Conservation (phyloP, 2,888 invertebrate genomes). For the Calliphora vomitoria region DNA sequence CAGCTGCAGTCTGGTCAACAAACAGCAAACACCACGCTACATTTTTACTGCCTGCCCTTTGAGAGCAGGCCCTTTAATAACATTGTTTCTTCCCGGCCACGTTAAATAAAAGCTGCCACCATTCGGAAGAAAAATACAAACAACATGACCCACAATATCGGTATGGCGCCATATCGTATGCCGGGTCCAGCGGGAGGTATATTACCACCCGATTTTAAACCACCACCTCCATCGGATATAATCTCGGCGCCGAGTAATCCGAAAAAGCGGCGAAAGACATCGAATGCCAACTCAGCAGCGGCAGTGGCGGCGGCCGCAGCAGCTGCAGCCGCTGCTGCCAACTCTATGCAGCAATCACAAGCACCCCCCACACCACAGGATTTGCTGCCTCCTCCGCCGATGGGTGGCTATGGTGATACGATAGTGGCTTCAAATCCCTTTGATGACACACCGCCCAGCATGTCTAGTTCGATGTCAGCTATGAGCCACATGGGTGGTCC, state of each 20-base stretch:
- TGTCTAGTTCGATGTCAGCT: slow-evolving; percentile 86
- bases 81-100: slow-evolving; percentile 61
- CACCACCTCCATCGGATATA: slow-evolving; percentile 87
- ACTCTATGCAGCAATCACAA: slow-evolving; percentile 86
- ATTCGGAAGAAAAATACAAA: slow-evolving; percentile 84
- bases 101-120: slow-evolving; percentile 81
- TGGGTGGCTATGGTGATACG: slow-evolving; percentile 96
- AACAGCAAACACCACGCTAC: neutral
- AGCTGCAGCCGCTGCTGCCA: slow-evolving; percentile 83
- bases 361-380: slow-evolving; percentile 90
- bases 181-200: slow-evolving; percentile 87
- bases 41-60: slow-evolving; percentile 60
- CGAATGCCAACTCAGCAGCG: slow-evolving; percentile 87
- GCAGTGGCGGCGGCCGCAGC: slow-evolving; percentile 85
- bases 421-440: slow-evolving; percentile 98
- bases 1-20: neutral
- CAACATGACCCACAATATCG: slow-evolving; percentile 92
- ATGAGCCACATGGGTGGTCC: slow-evolving; percentile 87
- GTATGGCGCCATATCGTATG: slow-evolving; percentile 92
- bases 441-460: slow-evolving; percentile 92
- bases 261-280: slow-evolving; percentile 94
- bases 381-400: slow-evolving; percentile 91
- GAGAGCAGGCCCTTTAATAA: slow-evolving; percentile 62
- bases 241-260: slow-evolving; percentile 93
- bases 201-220: slow-evolving; percentile 90